phyloP scores from a whole-genome alignment of 1,140 invertebrate species.

The Pogonus chalceus region DNA sequence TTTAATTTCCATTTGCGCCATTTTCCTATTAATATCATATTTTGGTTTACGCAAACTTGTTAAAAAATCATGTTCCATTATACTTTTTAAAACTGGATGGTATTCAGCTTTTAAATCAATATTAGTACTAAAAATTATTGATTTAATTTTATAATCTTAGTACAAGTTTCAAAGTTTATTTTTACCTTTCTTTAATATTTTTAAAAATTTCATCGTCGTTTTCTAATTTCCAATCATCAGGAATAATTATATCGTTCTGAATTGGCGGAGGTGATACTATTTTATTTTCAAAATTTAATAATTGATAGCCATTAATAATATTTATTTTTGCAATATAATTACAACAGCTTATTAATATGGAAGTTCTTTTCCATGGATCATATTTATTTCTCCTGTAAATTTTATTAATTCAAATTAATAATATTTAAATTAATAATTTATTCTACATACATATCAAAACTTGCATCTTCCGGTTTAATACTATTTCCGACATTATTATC shows the following conservation, averaged over 20 bases:
- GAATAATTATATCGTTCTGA: conserved; percentile 32
- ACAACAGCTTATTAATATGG: conserved; percentile 35
- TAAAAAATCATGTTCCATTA: conserved; percentile 12
- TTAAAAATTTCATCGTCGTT: conserved; percentile 2
- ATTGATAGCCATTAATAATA: conserved; percentile 21
- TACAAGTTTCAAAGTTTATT: not conserved
- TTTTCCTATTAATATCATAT: conserved; percentile 28
- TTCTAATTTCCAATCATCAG: conserved; percentile 21
- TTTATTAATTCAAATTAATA: conserved; percentile 13
- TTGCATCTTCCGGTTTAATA: not conserved
- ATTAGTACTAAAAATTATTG: too few relatives aligned
- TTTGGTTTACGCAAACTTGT: conserved; percentile 1
- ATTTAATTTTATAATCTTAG: too few relatives aligned
- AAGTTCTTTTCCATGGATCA: conserved; percentile 28
- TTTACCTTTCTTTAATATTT: not conserved
- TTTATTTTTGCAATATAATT: conserved; percentile 31
- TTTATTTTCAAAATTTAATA: conserved; percentile 12
- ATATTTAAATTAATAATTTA: not conserved
- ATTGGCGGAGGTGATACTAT: conserved; percentile 30
- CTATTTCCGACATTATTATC: not conserved
- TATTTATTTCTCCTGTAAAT: not conserved
- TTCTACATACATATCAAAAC: not conserved
- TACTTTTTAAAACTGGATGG: not conserved
- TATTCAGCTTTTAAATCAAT: not conserved
- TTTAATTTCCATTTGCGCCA: conserved; percentile 26